These are phyloP conservation scores for Siderastrea siderea DNA, from an alignment of 92 coral and sea anemone species.

Conservation along the genomic window DNA sequence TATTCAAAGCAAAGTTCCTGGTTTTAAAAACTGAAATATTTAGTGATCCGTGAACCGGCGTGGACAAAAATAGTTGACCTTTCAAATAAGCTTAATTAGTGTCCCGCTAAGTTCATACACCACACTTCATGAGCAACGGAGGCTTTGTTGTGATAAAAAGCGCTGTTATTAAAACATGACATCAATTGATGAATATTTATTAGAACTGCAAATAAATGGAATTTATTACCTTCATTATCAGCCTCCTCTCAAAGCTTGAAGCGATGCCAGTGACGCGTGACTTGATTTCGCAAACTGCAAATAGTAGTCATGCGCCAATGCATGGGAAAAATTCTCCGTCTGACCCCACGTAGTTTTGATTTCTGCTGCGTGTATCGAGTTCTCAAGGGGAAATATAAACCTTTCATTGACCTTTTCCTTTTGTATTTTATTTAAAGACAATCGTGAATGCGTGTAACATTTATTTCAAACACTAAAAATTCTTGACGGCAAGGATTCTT, in stretches of 20 bases:
- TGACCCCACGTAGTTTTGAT: constrained; percentile 7
- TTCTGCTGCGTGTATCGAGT: constrained; percentile 19
- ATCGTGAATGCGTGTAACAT: constrained; percentile 1
- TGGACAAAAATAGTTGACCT: constrained; percentile 11
- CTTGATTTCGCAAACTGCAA: constrained; percentile 8
- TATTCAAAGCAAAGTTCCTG: not conserved
- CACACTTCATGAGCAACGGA: constrained; percentile 1
- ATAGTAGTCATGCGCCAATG: constrained; percentile 10
- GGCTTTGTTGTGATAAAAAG: not conserved
- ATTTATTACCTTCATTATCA: constrained; percentile 14
- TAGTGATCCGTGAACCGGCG: not conserved
- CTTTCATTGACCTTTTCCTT: constrained; percentile 9
- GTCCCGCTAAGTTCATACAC: constrained; percentile 3
- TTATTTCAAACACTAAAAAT: constrained; percentile 24
- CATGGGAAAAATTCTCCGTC: not conserved
- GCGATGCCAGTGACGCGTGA: not conserved
- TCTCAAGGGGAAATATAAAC: constrained; percentile 26
- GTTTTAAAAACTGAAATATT: constrained; percentile 7
- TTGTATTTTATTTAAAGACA: constrained; percentile 2
- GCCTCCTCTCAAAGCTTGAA: not conserved
- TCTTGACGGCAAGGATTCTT: constrained; percentile 8
- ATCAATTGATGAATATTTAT: constrained; percentile 8
- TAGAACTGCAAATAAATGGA: constrained; percentile 15
- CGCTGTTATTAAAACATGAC: constrained; percentile 4
- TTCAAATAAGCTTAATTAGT: not conserved